Conservation (phyloP, 2,113 vertebrate species). For the Zootoca vivipara region DNA sequence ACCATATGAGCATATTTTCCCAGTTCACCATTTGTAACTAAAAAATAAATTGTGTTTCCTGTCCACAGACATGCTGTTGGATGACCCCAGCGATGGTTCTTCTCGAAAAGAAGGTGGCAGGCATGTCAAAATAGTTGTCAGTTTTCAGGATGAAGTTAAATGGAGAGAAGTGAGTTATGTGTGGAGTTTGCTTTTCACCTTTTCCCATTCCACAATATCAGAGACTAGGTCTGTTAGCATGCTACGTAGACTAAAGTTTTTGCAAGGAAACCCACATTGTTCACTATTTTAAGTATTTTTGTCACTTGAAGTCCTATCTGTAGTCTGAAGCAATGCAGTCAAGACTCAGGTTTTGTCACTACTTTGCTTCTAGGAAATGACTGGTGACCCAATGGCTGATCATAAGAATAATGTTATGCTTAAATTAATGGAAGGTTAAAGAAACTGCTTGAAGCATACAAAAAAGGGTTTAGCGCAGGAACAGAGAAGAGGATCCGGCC, state of each 20-base stretch:
- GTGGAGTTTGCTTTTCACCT: conserved; percentile 38
- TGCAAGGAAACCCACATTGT: not conserved
- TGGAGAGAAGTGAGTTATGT: conserved; percentile 88
- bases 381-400: not conserved
- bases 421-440: not conserved
- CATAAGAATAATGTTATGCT: not conserved
- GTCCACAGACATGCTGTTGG: conserved; percentile 91
- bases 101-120: conserved; percentile 92
- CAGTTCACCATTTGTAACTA: conserved; percentile 54
- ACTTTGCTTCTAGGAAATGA: not conserved
- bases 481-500: no score
- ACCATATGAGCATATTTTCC: not conserved
- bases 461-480: not conserved
- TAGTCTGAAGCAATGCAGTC: not conserved
- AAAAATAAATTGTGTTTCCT: conserved; percentile 67
- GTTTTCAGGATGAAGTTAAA: conserved; percentile 84
- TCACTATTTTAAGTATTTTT: not conserved
- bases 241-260: not conserved
- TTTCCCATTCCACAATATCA: conserved; percentile 29
- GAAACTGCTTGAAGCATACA: not conserved
- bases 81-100: conserved; percentile 88
- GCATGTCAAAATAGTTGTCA: conserved; percentile 93
- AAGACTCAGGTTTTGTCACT: not conserved
- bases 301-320: not conserved
- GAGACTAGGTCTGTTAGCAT: not conserved